Evolutionary conservation across 1,140 invertebrate species (phyloP).

Genomic region (Cepaea nemoralis): DNA sequence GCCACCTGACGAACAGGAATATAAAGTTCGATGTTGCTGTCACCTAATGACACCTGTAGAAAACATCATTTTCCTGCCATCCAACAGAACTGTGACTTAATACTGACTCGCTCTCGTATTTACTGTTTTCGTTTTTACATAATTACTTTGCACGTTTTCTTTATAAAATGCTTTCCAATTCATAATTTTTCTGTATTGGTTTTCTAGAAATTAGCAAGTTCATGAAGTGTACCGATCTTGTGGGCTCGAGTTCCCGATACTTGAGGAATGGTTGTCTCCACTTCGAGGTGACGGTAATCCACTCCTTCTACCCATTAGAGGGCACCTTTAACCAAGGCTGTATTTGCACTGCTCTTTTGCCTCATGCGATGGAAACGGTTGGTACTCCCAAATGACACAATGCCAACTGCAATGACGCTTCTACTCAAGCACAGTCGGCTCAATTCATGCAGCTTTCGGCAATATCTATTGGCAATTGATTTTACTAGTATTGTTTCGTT

Average conservation of each 20-base stretch:
- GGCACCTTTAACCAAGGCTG: background rate
- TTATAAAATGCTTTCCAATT: background rate
- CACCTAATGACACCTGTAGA: too few species aligned
- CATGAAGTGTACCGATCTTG: slow-evolving; percentile 13
- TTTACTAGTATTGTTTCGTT: too few species aligned
- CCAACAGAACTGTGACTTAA: too few species aligned
- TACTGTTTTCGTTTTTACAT: background rate
- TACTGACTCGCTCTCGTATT: too few species aligned
- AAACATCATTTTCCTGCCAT: too few species aligned
- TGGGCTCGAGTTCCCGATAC: background rate
- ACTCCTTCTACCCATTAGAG: slow-evolving; percentile 1
- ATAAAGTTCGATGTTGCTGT: too few species aligned
- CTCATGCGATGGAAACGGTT: background rate
- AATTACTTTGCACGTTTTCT: background rate
- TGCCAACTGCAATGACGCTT: too few species aligned
- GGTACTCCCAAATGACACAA: background rate
- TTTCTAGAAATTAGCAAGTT: slow-evolving; percentile 17
- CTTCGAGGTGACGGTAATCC: slow-evolving; percentile 25
- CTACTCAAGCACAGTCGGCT: background rate
- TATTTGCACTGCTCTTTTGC: background rate
- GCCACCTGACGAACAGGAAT: too few species aligned
- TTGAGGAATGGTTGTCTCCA: slow-evolving; percentile 3
- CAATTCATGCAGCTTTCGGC: background rate
- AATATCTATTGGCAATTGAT: slow-evolving; percentile 7
- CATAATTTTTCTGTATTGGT: background rate